Conservation (phyloP, 2,888 invertebrate species). For the Cordylochernes scorpioides region DNA sequence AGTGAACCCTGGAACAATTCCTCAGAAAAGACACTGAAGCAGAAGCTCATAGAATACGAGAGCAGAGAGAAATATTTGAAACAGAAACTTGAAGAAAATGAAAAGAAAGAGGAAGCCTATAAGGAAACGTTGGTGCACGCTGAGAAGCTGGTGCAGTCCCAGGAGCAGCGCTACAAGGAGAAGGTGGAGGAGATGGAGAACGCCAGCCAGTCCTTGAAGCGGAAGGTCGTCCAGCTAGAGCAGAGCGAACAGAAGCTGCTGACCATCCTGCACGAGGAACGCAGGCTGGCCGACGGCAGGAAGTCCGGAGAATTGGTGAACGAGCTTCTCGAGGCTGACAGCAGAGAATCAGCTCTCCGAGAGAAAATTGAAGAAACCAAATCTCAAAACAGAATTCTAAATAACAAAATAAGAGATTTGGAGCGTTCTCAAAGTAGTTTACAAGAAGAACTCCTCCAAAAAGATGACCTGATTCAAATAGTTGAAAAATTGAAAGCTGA, state of each 20-base stretch:
- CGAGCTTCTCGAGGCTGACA: conserved; percentile 9
- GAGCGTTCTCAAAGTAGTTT: conserved; percentile 7
- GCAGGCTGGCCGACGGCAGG: conserved; percentile 5
- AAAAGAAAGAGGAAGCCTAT: conserved; percentile 13
- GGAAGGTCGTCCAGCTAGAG: conserved; percentile 6
- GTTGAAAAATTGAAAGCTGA: conserved; percentile 21
- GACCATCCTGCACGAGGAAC: conserved; percentile 5
- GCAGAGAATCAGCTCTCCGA: conserved; percentile 7
- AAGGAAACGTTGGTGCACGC: conserved; percentile 15
- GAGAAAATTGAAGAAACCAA: conserved; percentile 8
- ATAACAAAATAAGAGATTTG: conserved; percentile 6
- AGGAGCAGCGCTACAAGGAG: conserved; percentile 14
- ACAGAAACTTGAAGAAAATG: conserved; percentile 11
- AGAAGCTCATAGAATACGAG: conserved; percentile 5
- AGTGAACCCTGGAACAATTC: conserved; percentile 2
- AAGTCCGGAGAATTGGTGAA: conserved; percentile 7
- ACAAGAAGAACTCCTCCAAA: conserved; percentile 9
- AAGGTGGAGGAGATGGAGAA: conserved; percentile 11
- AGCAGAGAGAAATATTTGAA: conserved; percentile 21
- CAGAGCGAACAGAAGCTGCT: conserved; percentile 8
- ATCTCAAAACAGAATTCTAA: conserved; percentile 4
- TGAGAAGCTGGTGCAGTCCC: conserved; percentile 14
- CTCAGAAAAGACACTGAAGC: conserved; percentile 3
- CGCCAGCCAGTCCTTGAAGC: conserved; percentile 6
- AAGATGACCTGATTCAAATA: conserved; percentile 9